A percentile compares a stretch with the other conserved stretches of the same genome.
Evolutionary conservation across 2,113 vertebrate genomes (phyloP).

Genomic region (Zosterops lateralis): DNA sequence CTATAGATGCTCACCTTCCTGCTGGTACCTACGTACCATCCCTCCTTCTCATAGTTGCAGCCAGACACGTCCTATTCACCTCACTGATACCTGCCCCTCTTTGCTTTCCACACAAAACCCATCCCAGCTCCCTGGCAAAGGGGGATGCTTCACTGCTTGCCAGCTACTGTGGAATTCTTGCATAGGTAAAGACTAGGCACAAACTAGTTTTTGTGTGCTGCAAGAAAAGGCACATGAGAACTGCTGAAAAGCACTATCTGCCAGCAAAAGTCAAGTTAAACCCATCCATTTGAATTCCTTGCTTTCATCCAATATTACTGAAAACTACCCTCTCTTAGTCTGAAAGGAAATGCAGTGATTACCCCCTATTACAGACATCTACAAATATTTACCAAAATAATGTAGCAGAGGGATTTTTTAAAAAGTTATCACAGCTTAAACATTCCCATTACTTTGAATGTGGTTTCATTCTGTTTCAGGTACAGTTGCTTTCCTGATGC

Average conservation of each 20-base stretch:
- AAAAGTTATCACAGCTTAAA: conserved; percentile 5
- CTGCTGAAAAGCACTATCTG: background rate
- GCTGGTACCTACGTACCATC: accelerated
- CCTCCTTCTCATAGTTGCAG: background rate
- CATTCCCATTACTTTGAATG: background rate
- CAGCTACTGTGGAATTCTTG: background rate
- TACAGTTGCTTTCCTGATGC: background rate
- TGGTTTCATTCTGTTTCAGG: background rate
- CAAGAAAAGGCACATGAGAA: background rate
- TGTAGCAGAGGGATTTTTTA: background rate
- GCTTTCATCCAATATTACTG: background rate
- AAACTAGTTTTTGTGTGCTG: background rate
- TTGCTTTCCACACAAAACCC: background rate
- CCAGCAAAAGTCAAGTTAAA: conserved; percentile 29
- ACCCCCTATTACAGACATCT: conserved; percentile 3
- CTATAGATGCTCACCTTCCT: background rate
- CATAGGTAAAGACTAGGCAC: background rate
- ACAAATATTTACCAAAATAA: conserved; percentile 57
- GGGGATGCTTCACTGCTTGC: background rate
- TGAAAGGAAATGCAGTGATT: conserved; percentile 33
- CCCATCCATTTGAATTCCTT: background rate
- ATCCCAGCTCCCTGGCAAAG: background rate
- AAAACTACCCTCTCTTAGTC: conserved; percentile 1
- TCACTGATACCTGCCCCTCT: background rate
- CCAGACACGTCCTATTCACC: background rate